Base-by-base conservation (phyloP, 2,113 vertebrate species). In the Crotalus helleri region DNA sequence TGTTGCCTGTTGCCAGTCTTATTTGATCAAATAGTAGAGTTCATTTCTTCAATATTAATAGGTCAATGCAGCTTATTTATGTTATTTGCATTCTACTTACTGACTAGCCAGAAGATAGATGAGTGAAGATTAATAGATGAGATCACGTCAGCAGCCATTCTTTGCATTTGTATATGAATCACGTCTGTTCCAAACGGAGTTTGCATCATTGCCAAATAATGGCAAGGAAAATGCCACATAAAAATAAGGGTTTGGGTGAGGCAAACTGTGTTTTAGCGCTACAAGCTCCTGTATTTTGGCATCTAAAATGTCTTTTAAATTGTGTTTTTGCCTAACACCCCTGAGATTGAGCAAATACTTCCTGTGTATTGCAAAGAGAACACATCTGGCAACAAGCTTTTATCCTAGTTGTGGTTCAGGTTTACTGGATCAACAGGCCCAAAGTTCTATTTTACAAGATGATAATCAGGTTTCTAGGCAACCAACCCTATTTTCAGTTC, bases 391-490 rank as follows among this genome's bases (percentile, higher is more conserved):
- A 74, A 46, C 0, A 2, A 85, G 46, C 87, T 39, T 59, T 74
- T 49, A 57, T 55, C 88, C 92, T 95, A 7, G 19, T 87, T 59
- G 90, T 92, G 94, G 69, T 94, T 91, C 54, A 53, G 88, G 15
- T 23, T 91, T 95, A 81, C 91, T 8, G 53, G 95, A 95, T 94
- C 93, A 92, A 92, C 93, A 93, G 94, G 93, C 94, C 91, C 92
- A 91, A 96, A 96, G 96, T 95, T 96, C 93, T 93, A 93, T 95
- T 95, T 93, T 93, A 91, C 93, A 92, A 94, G 55, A 93, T 94
- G 96, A 96, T 96, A 95, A 94, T 96, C 93, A 85, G 95, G 97
- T 97, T 97, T 97, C 97, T 89, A 97, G 95, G 97, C 96, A 97
- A 97, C 97, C 3, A 0, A 95, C 93, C 92, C 96, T 94, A 95